Evolutionary conservation across 2,113 vertebrate genomes (phyloP).

Genomic region (Anolis carolinensis): DNA sequence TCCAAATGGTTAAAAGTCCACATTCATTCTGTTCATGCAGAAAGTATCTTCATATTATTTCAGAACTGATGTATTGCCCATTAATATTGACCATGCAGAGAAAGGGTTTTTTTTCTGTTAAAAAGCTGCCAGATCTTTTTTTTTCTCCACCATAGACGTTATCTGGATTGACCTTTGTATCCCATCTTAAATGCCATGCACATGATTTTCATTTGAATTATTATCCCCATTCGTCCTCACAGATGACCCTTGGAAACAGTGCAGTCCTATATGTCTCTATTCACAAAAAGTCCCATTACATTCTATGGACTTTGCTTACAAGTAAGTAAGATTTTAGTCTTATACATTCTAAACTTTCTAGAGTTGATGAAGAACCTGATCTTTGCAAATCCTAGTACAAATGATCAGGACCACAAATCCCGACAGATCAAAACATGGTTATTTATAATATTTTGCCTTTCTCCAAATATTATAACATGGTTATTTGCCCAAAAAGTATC

Average conservation of each 20-base stretch:
- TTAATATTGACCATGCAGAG: slow-evolving; percentile 38
- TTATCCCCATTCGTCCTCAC: neutral
- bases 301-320: too few species aligned
- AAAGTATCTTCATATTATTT: slow-evolving; percentile 38
- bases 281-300: neutral
- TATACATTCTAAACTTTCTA: too few species aligned
- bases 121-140: neutral
- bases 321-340: too few species aligned
- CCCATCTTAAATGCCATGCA: neutral
- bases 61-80: slow-evolving; percentile 45
- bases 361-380: too few species aligned
- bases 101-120: neutral
- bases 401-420: too few species aligned
- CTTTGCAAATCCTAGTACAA: too few species aligned
- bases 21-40: slow-evolving; percentile 9
- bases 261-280: neutral
- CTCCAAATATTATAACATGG: too few species aligned
- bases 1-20: slow-evolving; percentile 39
- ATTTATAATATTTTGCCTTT: too few species aligned
- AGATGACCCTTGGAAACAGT: neutral
- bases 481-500: too few species aligned
- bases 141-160: neutral
- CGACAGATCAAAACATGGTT: too few species aligned
- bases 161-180: slow-evolving; percentile 15
- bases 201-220: slow-evolving; percentile 17